Evolutionary conservation across 64 coral and sea anemone species (phyloP), one percentile per base, ranked within the genome.

Genomic region (Orbicella faveolata): DNA sequence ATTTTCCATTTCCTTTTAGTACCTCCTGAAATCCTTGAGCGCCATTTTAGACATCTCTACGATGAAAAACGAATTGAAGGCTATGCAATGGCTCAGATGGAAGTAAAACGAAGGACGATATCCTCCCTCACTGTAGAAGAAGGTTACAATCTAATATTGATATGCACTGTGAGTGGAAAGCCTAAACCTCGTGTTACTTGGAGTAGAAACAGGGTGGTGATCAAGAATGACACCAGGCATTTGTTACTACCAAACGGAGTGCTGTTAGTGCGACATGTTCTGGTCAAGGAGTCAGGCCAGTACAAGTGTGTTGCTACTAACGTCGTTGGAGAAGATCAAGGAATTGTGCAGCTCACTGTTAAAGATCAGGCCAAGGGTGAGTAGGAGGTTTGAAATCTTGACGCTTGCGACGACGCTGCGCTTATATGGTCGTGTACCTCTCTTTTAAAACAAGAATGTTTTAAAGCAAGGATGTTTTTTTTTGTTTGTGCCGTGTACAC

Each of bases 221-320:
- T 97, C 62, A 59, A 34, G 23, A 97, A 97, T 75, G 89, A 90
- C 83, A 88, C 90, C 18, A 63, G 83, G 34, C 92, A 91, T 84
- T 52, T 84, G 35, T 73, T 97, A 16, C 66, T 87, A 16, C 87
- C 88, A 10, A 84, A n/a, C 21, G 95, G 95, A 36, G 89, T 97
- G 3, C 67, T 97, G 20, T 86, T 97, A 20, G 93, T 96, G 61
- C 88, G 89, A 33, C 36, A 77, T 23, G 77, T 96, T 62, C 62
- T 64, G 35, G 48, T 87, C 17, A 30, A 73, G 17, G 83, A 91
- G 34, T 88, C 92, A 2, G 95, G 95, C 16, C 87, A 96, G 73
- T 96, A 96, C 62, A 89, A 74, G 52, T 96, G 95, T 88, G 80
- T 90, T 21, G 95, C 89, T 14, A 90, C 78, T 4, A 96, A 96